Base-by-base conservation (phyloP, 2,113 vertebrate species). In the Athene noctua region DNA sequence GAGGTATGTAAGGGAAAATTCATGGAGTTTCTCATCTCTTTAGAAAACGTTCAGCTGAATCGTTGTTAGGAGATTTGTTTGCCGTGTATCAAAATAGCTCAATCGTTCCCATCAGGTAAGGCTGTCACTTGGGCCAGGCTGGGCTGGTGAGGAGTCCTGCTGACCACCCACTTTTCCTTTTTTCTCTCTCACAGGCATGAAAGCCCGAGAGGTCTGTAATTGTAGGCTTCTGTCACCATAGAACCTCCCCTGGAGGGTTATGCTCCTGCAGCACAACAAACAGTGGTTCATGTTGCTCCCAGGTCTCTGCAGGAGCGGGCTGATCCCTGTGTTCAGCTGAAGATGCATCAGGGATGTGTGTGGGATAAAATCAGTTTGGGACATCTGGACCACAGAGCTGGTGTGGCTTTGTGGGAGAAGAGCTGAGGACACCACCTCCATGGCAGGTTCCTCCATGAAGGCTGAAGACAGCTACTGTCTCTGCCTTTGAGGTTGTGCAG, bases 11-110 rank as follows among this genome's bases (percentile, higher is more conserved):
- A 86, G 27, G 63, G 61, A 84, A 92, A 94, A 94, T 40, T 44
- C 70, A 52, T 36, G 71, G 88, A 67, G 47, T 44, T 75, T 86
- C 81, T 90, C 52, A 88, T 29, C 44, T 38, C n/a, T 79, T 96
- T 26, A 80, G 57, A 79, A 71, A 81, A 78, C 6, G 2, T 54
- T 66, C 57, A 63, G 34, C 30, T 0, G 0, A 40, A n/a, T 34
- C 1, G 2, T 40, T 59, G 44, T 79, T 46, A 49, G 49, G 23
- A 73, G 34, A 62, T 32, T 30, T 57, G 36, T 83, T 88, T 84
- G 68, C 23, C 2, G 1, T 32, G 2, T 44, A 52, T 49, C 34
- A 38, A 66, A 94, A 75, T 2, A 89, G n/a, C 52, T 91, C 0
- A 0, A 13, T 17, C 0, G 1, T 10, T 95, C 44, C 72, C 52